Percentiles rank a stretch among this genome's conserved stretches.
Evolutionary conservation across 2,113 vertebrate species (phyloP).

Genomic region (Salvelinus namaycush): DNA sequence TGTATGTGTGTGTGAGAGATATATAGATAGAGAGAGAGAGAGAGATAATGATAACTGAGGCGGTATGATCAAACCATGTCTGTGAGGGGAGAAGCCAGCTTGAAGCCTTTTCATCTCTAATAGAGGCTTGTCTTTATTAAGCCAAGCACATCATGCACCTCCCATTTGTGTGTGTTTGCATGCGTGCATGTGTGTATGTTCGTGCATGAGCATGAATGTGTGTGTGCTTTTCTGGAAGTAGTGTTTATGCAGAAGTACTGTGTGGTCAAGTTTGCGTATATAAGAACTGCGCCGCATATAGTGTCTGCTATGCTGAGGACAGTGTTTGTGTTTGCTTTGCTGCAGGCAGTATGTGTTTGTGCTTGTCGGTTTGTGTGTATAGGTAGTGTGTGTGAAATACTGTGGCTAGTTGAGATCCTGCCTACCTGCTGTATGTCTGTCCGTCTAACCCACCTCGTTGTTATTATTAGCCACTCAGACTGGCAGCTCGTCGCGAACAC

Average conservation of each 20-base stretch:
- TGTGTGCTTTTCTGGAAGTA: not conserved
- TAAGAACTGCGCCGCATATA: not conserved
- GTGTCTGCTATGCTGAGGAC: not conserved
- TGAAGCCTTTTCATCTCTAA: conserved; percentile 16
- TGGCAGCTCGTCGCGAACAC: conserved; percentile 54
- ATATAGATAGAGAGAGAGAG: too few species aligned
- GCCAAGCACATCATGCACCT: conserved; percentile 40
- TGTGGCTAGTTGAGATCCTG: conserved; percentile 50
- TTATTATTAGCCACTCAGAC: conserved; percentile 57
- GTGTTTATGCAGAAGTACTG: conserved; percentile 4
- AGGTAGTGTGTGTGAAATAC: conserved; percentile 58
- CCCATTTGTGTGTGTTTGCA: not conserved
- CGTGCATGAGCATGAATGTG: not conserved
- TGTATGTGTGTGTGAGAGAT: not conserved
- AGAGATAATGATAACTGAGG: conserved; percentile 40
- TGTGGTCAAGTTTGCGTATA: conserved; percentile 19
- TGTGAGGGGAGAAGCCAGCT: not conserved
- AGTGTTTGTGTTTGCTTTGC: not conserved
- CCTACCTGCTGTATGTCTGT: conserved; percentile 29
- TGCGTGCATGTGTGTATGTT: too few species aligned
- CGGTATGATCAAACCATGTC: conserved; percentile 32
- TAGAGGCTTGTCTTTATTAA: conserved; percentile 38
- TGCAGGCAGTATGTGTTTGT: conserved; percentile 13
- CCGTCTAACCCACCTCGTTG: conserved; percentile 17
- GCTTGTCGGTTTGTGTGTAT: conserved; percentile 9